Percentiles rank a stretch among this genome's conserved stretches.
These are phyloP conservation scores for Halcyon malimbica DNA, from an alignment of 2,113 vertebrate species.

Conservation along the genomic window DNA sequence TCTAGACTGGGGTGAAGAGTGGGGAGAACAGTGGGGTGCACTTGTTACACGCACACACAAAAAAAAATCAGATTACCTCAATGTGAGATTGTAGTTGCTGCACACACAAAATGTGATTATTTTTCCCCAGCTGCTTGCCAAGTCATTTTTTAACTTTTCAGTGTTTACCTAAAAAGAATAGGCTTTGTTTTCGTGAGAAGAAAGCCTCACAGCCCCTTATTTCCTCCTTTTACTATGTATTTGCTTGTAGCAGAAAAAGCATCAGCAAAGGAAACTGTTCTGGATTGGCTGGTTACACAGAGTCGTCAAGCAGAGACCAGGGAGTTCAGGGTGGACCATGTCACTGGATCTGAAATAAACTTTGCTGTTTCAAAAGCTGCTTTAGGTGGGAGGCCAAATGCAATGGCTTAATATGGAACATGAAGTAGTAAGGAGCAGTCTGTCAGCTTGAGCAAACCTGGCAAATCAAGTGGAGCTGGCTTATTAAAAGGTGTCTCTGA, in stretches of 20 bases:
- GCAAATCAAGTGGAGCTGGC: neutral
- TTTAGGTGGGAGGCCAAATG: neutral
- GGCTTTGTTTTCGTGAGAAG: conserved; percentile 26
- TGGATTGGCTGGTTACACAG: conserved; percentile 1
- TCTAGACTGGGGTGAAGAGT: neutral
- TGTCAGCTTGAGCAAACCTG: neutral
- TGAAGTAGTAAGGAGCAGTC: neutral
- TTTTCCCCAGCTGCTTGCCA: neutral
- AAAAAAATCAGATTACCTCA: neutral
- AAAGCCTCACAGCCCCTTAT: neutral
- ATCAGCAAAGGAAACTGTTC: neutral
- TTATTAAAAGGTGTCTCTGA: neutral
- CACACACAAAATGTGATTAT: neutral
- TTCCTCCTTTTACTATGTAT: conserved; percentile 44
- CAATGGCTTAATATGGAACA: neutral
- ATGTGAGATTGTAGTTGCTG: neutral
- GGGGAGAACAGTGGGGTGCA: neutral
- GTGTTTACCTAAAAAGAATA: neutral
- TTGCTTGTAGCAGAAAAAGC: conserved; percentile 42
- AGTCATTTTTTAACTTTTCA: neutral
- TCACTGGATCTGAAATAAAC: neutral
- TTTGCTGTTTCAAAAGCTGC: neutral
- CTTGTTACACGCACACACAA: neutral
- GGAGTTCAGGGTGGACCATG: neutral
- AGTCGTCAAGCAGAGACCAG: neutral